Conservation (phyloP, 2,113 vertebrate genomes). For the Glaucidium brasilianum region DNA sequence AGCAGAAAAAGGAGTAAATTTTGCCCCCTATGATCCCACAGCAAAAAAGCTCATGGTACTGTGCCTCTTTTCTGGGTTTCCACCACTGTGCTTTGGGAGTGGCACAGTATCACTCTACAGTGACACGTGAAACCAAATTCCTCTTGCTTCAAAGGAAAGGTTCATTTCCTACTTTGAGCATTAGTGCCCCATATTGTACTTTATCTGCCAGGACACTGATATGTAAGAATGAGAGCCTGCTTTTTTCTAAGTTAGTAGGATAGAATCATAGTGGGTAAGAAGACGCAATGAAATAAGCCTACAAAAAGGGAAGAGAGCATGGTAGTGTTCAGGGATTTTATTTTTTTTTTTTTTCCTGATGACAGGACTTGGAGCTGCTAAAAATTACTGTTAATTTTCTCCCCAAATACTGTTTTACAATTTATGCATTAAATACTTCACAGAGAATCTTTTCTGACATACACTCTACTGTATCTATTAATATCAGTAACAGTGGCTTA, state of each 20-base stretch:
- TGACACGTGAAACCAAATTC: rapidly evolving
- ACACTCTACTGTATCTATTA: not conserved
- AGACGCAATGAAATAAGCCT: not conserved
- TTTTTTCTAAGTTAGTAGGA: not conserved
- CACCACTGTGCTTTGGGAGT: not conserved
- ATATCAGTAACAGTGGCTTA: not conserved
- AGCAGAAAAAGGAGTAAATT: not conserved
- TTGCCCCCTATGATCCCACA: not conserved
- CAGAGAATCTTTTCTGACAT: not conserved
- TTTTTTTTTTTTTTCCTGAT: not conserved
- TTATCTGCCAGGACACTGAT: not conserved
- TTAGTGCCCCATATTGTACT: not conserved
- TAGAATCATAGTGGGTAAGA: not conserved
- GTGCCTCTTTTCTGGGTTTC: not conserved
- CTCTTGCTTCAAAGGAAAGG: not conserved
- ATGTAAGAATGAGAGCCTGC: not conserved
- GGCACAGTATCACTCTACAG: not conserved
- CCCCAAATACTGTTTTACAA: not conserved
- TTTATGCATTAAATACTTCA: not conserved
- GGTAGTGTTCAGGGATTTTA: not conserved
- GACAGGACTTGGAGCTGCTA: not conserved
- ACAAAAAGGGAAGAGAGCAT: not conserved
- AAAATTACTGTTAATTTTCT: not conserved
- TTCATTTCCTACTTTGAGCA: not conserved
- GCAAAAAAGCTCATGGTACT: not conserved